Evolutionary conservation across 2,113 vertebrate species (phyloP).

Genomic region (Sapajus apella): DNA sequence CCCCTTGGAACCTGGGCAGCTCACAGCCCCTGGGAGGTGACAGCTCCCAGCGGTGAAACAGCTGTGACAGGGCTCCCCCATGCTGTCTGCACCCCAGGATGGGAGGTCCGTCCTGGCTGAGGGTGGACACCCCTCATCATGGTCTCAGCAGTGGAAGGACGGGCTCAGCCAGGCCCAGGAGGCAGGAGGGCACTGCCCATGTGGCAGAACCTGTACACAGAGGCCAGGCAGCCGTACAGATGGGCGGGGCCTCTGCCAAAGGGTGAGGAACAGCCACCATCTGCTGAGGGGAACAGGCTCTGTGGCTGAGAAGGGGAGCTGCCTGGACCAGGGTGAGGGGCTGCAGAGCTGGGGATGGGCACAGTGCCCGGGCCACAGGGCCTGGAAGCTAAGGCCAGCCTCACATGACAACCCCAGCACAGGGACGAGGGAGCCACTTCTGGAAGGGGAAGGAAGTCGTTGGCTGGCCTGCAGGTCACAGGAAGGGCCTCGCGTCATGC

Average conservation of each 20-base stretch:
- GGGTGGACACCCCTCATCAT: accelerated
- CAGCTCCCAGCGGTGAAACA: no score
- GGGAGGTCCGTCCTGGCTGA: neutral
- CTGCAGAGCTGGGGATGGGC: accelerated
- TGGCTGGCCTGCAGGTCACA: neutral
- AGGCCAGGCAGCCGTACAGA: neutral
- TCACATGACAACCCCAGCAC: neutral
- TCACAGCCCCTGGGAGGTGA: accelerated
- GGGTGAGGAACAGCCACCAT: accelerated
- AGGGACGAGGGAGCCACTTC: accelerated
- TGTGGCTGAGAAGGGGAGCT: neutral
- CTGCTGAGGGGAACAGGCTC: accelerated
- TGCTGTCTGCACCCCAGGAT: neutral
- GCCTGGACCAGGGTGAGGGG: neutral
- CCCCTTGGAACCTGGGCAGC: neutral
- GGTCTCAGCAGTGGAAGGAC: neutral
- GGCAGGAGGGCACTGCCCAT: neutral
- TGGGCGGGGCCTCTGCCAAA: accelerated
- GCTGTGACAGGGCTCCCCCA: accelerated
- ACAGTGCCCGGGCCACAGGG: accelerated
- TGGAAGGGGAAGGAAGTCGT: conserved; percentile 31
- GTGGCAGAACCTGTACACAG: neutral
- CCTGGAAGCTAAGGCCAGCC: neutral
- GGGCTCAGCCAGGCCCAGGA: neutral
- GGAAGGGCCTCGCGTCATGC: neutral